These are phyloP conservation scores for Latrodectus geometricus DNA, from an alignment of 1,140 invertebrate species.

Conservation along the genomic window DNA sequence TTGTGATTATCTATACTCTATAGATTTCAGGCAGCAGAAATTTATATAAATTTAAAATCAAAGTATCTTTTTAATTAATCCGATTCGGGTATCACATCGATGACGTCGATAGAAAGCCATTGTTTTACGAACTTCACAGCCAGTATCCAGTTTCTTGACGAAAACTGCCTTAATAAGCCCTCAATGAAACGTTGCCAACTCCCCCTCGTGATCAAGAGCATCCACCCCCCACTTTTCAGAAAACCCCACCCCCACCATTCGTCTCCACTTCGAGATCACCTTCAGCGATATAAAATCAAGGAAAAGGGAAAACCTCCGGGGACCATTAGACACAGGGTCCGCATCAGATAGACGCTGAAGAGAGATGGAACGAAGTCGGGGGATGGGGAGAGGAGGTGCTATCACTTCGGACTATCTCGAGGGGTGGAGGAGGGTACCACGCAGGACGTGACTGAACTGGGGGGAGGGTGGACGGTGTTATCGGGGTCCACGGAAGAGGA, in stretches of 20 bases:
- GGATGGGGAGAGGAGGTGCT: slow-evolving; percentile 3
- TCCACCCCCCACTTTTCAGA: not conserved
- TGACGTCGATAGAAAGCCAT: too few species aligned
- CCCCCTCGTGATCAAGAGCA: not conserved
- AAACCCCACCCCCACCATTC: not conserved
- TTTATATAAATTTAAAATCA: too few species aligned
- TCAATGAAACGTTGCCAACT: not conserved
- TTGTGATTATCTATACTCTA: too few species aligned
- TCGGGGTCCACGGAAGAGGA: slow-evolving; percentile 25
- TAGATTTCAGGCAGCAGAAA: too few species aligned
- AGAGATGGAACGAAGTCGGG: not conserved
- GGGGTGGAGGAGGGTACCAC: slow-evolving; percentile 10
- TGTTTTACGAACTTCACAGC: too few species aligned
- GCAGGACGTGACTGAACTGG: not conserved
- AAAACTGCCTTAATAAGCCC: slow-evolving; percentile 38
- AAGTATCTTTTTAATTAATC: too few species aligned
- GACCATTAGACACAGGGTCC: slow-evolving; percentile 48
- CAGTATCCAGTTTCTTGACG: not conserved
- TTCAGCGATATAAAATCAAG: slow-evolving; percentile 58
- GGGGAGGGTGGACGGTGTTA: slow-evolving; percentile 28
- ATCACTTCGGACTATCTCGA: slow-evolving; percentile 41
- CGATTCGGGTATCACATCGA: too few species aligned
- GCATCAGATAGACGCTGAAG: slow-evolving; percentile 37
- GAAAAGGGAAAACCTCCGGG: slow-evolving; percentile 29
- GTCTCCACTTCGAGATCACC: slow-evolving; percentile 32